Base-by-base conservation (phyloP, 1,140 invertebrate genomes). In the Medauroidea extradentata region DNA sequence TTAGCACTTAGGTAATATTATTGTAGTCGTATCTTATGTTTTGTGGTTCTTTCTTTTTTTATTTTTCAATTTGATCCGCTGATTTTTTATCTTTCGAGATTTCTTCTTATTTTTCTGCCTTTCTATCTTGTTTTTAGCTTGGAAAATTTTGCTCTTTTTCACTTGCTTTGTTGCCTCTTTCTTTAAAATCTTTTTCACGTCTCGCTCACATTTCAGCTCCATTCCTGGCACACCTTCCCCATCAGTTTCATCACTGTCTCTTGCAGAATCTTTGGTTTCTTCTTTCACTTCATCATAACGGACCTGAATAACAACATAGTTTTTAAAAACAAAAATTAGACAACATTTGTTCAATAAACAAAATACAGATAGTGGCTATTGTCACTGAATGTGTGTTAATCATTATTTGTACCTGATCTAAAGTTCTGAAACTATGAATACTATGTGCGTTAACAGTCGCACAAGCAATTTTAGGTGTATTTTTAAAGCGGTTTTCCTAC, bases 71-170 rank as follows among this genome's bases (percentile, higher is more conserved):
- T 61, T 58, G 7, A 21, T 39, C 1, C 43, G 16, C 38, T 24
- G 29, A 13, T 41, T 58, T 19, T 53, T 57, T 29, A 44, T 39
- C 34, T 46, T 52, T 3, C 41, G 21, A 18, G 60, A 49, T 39
- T 61, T 18, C 65, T 9, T 39, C 59, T 61, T 44, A 67, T 68
- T 63, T 62, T 70, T 70, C 54, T 62, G 64, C 48, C 43, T 43
- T 50, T 89, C 85, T 3, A 88, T 67, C 69, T 82, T 85, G 62
- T 82, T 83, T 66, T 89, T 88, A 69, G 79, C 80, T 75, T 87
- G 83, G 69, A 88, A 89, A 3, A 80, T 78, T 78, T 87, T 88
- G 68, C 86, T 89, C 59, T 86, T 85, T 67, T 87, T 79, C 8
- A 88, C 75, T 73, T 68, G 1, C 58, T 59, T 16, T 23, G 34